These are phyloP conservation scores for Smittia aterrima DNA, from an alignment of 2,888 invertebrate genomes.

Conservation along the genomic window DNA sequence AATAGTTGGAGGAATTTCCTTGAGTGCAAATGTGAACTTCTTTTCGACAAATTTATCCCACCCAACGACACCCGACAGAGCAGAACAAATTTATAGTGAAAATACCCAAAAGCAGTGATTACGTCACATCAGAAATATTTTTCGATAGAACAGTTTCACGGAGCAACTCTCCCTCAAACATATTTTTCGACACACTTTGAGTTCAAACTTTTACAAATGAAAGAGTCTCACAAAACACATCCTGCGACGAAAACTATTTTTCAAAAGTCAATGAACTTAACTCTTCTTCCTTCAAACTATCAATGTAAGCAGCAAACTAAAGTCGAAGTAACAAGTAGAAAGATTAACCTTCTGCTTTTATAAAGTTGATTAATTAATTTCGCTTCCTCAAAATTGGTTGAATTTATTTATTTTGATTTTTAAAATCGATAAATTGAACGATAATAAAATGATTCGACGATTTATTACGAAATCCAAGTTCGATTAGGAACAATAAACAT, in stretches of 20 bases:
- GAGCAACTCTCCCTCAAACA: not conserved
- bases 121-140: not conserved
- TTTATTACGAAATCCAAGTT: not conserved
- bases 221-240: not conserved
- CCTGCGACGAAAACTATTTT: not conserved
- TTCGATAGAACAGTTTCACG: not conserved
- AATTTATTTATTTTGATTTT: too few species aligned
- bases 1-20: too few species aligned
- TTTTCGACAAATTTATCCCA: not conserved
- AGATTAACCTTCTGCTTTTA: too few species aligned
- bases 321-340: too few species aligned
- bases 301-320: too few species aligned
- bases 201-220: not conserved
- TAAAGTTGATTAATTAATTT: too few species aligned
- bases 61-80: not conserved
- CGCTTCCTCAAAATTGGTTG: too few species aligned
- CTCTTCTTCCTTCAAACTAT: too few species aligned
- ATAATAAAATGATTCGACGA: not conserved
- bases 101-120: not conserved
- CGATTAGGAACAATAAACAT: not conserved
- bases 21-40: not conserved
- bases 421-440: too few species aligned
- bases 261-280: too few species aligned
- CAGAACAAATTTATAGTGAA: not conserved
- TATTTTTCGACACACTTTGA: constrained; percentile 12